Conservation (phyloP, 2,797 vertebrate genomes). For the Pitangus sulphuratus region DNA sequence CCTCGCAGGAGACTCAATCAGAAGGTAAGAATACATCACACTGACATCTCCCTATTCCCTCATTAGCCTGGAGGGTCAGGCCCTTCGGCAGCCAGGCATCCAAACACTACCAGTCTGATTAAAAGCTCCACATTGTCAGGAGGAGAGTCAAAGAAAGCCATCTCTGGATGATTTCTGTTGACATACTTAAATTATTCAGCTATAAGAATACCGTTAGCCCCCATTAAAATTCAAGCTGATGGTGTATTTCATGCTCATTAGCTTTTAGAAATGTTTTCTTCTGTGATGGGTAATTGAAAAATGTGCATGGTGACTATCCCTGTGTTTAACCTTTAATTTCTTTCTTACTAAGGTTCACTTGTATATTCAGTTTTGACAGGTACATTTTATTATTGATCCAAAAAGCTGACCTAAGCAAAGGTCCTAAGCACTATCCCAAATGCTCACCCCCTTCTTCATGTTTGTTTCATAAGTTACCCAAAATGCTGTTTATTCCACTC, state of each 20-base stretch:
- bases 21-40: constrained; percentile 27
- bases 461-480: constrained; percentile 22
- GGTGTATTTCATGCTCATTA: constrained; percentile 22
- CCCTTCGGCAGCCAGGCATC: background rate
- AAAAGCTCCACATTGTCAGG: constrained; percentile 7
- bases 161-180: constrained; percentile 24
- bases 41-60: constrained; percentile 27
- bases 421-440: background rate
- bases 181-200: constrained; percentile 30
- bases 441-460: background rate
- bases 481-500: background rate
- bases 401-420: constrained; percentile 19
- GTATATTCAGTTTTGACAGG: constrained; percentile 6
- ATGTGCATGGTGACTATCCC: background rate
- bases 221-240: constrained; percentile 18
- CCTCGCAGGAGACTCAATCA: background rate
- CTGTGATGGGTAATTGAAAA: background rate
- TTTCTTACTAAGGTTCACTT: background rate
- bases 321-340: constrained; percentile 24
- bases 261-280: background rate
- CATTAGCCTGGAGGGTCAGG: constrained; percentile 23
- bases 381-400: background rate
- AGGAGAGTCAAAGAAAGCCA: background rate
- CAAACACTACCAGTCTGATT: constrained; percentile 7
- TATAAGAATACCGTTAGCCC: background rate